Conservation (phyloP, 2,113 vertebrate species). For the Tonatia bakeri region DNA sequence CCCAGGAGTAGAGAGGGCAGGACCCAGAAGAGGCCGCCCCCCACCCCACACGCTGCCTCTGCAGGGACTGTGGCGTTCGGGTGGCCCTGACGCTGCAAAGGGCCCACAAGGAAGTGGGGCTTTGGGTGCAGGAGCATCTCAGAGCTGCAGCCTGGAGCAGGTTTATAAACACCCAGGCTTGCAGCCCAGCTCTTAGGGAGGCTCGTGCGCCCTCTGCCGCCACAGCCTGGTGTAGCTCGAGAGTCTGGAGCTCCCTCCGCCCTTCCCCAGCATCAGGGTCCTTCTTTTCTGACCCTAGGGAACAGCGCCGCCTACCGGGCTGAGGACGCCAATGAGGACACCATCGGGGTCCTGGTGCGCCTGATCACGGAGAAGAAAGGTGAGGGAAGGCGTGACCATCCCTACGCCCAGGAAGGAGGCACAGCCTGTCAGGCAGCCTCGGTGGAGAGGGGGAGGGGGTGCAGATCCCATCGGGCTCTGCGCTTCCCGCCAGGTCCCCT, state of each 20-base stretch:
- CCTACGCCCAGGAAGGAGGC: background rate
- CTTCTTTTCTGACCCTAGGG: slow-evolving; percentile 75
- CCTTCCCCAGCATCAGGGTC: background rate
- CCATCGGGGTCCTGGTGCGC: slow-evolving; percentile 93
- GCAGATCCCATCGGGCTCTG: background rate
- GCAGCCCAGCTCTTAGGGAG: background rate
- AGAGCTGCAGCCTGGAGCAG: background rate
- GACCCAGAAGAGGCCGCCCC: background rate
- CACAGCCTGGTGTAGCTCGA: background rate
- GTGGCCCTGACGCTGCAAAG: background rate
- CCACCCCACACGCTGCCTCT: background rate
- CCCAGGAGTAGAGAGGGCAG: background rate
- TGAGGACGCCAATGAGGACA: slow-evolving; percentile 94
- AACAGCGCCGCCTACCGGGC: slow-evolving; percentile 82
- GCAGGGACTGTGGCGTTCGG: background rate
- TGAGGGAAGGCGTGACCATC: slow-evolving; percentile 50
- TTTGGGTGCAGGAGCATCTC: background rate
- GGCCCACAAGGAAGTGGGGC: too few relatives aligned
- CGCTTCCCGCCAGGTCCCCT: fast-evolving
- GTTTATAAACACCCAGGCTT: fast-evolving
- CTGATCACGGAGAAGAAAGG: slow-evolving; percentile 98
- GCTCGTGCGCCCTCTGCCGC: slow-evolving; percentile 51
- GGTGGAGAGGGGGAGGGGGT: too few relatives aligned
- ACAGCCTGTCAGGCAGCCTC: background rate
- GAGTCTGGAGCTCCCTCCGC: background rate